Percentiles rank a stretch among this genome's conserved stretches.
Conservation (phyloP, 2,888 invertebrate genomes). For the Cantharis flavilabris region DNA sequence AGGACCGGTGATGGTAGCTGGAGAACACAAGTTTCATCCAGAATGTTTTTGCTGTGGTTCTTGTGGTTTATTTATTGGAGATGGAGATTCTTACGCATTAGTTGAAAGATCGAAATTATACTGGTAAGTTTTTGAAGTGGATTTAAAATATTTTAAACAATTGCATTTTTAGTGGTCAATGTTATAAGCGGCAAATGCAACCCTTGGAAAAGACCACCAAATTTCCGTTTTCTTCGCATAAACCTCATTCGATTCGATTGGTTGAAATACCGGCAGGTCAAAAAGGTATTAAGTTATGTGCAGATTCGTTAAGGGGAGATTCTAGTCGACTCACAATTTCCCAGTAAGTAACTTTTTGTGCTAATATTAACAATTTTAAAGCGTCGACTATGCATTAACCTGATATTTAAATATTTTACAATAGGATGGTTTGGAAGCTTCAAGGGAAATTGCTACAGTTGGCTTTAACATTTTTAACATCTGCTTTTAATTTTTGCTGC, state of each 20-base stretch:
- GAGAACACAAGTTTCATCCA: slow-evolving; percentile 93
- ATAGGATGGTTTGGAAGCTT: slow-evolving; percentile 67
- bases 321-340: slow-evolving; percentile 72
- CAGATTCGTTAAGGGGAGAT: slow-evolving; percentile 60
- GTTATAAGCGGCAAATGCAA: slow-evolving; percentile 75
- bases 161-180: slow-evolving; percentile 65
- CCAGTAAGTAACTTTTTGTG: slow-evolving; percentile 59
- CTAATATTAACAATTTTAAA: neutral
- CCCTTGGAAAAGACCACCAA: slow-evolving; percentile 60
- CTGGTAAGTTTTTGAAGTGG: slow-evolving; percentile 62
- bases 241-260: slow-evolving; percentile 82
- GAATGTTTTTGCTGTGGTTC: slow-evolving; percentile 90
- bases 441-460: slow-evolving; percentile 71
- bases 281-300: slow-evolving; percentile 67
- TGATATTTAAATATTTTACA: slow-evolving; percentile 19
- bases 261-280: slow-evolving; percentile 76
- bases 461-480: slow-evolving; percentile 71
- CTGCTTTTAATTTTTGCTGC: slow-evolving; percentile 73
- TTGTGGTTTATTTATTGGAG: slow-evolving; percentile 84
- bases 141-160: neutral
- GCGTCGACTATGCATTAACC: neutral
- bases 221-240: slow-evolving; percentile 56
- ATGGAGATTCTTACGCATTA: slow-evolving; percentile 89
- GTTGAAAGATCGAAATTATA: slow-evolving; percentile 89
- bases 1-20: slow-evolving; percentile 93